Percentiles rank a stretch among this genome's conserved stretches.
Conservation (phyloP, 2,113 vertebrate genomes). For the Syrrhaptes paradoxus region DNA sequence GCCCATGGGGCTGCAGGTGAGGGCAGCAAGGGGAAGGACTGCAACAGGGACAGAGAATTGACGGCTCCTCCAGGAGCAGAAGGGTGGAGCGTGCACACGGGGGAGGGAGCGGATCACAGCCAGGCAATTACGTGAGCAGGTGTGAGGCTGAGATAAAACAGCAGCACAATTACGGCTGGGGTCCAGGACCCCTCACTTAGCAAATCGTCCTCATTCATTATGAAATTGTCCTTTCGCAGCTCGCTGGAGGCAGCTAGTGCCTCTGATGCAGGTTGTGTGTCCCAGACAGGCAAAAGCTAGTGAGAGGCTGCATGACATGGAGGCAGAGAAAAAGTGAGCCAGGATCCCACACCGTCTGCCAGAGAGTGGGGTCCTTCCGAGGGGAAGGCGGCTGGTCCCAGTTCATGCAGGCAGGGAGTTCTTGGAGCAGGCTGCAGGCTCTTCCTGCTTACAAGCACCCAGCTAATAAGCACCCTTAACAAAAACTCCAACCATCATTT, state of each 20-base stretch:
- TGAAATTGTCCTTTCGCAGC: background rate
- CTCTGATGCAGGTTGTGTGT: background rate
- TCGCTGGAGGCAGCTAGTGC: background rate
- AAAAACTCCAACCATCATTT: background rate
- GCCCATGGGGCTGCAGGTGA: background rate
- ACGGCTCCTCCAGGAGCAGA: background rate
- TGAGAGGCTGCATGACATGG: background rate
- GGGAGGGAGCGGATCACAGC: background rate
- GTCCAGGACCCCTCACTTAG: slow-evolving; percentile 37
- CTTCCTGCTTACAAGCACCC: background rate
- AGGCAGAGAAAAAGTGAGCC: background rate
- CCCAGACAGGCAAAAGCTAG: background rate
- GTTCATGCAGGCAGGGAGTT: background rate
- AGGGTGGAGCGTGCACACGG: background rate
- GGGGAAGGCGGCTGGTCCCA: background rate
- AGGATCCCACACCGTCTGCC: background rate
- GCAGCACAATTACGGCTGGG: background rate
- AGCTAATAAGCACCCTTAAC: background rate
- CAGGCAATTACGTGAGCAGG: background rate
- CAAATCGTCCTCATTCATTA: slow-evolving; percentile 44
- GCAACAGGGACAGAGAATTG: background rate
- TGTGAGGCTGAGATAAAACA: slow-evolving; percentile 57
- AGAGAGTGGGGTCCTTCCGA: background rate
- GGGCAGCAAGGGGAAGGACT: background rate
- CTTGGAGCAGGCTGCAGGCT: background rate